Conservation (phyloP, 2,888 invertebrate species). For the Malacosoma neustria region DNA sequence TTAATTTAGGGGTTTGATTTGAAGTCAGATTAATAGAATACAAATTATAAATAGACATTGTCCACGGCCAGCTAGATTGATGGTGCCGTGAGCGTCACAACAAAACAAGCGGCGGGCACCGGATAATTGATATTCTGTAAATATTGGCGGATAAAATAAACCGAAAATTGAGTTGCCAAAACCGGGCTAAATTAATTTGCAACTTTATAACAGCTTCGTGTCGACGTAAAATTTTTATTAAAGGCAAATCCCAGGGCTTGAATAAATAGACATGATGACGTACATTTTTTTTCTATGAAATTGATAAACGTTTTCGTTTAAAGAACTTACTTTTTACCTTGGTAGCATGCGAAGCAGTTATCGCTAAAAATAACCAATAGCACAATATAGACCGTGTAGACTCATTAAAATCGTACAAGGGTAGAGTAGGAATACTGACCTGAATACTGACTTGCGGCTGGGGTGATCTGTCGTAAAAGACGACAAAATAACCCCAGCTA, state of each 20-base stretch:
- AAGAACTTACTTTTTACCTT: too few species aligned
- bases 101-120: conserved; percentile 23
- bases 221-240: conserved; percentile 57
- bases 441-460: too few species aligned
- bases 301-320: too few species aligned
- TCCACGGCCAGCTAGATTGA: conserved; percentile 40
- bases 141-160: conserved; percentile 70
- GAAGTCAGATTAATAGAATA: neutral
- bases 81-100: conserved; percentile 23
- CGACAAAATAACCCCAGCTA: too few species aligned
- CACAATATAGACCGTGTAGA: too few species aligned
- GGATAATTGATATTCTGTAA: conserved; percentile 71
- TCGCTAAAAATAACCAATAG: too few species aligned
- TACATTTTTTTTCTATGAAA: too few species aligned
- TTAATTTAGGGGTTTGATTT: neutral
- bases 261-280: conserved; percentile 19
- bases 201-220: conserved; percentile 64
- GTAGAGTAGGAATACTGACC: too few species aligned
- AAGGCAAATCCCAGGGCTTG: conserved; percentile 43
- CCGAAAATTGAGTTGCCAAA: conserved; percentile 68
- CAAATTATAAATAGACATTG: conserved; percentile 1
- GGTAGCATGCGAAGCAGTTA: too few species aligned
- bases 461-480: too few species aligned
- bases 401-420: too few species aligned
- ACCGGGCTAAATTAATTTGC: conserved; percentile 69